Evolutionary conservation across 2,797 vertebrate species (phyloP).

Genomic region (Sorex maritimensis): DNA sequence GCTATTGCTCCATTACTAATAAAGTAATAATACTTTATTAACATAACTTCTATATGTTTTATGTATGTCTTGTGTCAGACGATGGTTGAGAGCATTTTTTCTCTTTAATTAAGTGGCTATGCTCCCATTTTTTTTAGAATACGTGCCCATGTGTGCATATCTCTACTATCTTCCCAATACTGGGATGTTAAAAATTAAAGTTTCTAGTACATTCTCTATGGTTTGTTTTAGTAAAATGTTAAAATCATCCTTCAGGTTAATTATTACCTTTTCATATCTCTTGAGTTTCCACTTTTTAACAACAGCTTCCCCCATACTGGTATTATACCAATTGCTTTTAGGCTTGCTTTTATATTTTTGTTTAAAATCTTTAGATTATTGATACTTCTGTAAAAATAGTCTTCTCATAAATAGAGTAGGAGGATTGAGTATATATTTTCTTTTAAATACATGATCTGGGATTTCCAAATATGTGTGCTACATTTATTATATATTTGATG

Average conservation of each 20-base stretch:
- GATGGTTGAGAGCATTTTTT: background rate
- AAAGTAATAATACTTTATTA: no score
- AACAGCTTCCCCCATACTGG: background rate
- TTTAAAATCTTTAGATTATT: constrained; percentile 18
- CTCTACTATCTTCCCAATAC: background rate
- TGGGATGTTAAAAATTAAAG: background rate
- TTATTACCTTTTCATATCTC: background rate
- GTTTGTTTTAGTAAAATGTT: background rate
- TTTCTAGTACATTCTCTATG: constrained; percentile 39
- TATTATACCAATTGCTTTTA: background rate
- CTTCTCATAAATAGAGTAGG: background rate
- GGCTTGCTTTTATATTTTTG: background rate
- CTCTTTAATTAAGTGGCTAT: background rate
- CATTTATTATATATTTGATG: background rate
- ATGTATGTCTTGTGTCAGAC: no score
- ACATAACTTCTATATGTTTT: no score
- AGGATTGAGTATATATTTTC: constrained; percentile 7
- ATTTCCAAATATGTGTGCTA: background rate
- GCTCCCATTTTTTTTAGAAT: background rate
- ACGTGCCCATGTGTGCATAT: background rate
- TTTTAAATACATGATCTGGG: background rate
- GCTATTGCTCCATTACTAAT: background rate
- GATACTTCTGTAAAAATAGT: background rate
- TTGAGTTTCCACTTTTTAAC: background rate
- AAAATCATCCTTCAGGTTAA: background rate